Percentiles rank a stretch among this genome's conserved stretches.
These are phyloP conservation scores for Habroteleia sp. DNA, from an alignment of 2,888 invertebrate species.

Conservation along the genomic window DNA sequence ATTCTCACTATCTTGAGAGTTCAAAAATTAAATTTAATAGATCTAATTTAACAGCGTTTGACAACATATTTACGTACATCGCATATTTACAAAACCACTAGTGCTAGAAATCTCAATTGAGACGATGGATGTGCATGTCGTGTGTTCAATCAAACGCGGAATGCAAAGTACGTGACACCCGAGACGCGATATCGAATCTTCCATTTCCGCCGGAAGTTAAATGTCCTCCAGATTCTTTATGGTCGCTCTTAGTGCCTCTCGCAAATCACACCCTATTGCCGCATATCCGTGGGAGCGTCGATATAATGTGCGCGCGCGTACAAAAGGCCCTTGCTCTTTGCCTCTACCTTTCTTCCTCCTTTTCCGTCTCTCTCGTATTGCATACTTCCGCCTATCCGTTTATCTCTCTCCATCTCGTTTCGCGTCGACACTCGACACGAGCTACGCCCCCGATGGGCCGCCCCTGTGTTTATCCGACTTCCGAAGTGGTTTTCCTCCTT, in stretches of 20 bases:
- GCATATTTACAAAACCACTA: background rate
- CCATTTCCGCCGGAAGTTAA: slow-evolving; percentile 49
- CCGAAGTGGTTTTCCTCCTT: slow-evolving; percentile 11
- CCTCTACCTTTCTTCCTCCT: background rate
- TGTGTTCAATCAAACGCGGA: slow-evolving; percentile 21
- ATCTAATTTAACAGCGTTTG: background rate
- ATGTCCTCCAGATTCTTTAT: slow-evolving; percentile 50
- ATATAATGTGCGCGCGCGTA: slow-evolving; percentile 4
- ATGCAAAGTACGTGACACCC: slow-evolving; percentile 65
- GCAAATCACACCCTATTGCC: slow-evolving; percentile 41
- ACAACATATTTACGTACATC: background rate
- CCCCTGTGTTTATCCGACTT: slow-evolving; percentile 44
- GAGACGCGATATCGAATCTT: slow-evolving; percentile 62
- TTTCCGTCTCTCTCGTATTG: slow-evolving; percentile 1
- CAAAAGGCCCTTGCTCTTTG: slow-evolving; percentile 6
- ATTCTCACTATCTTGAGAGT: too few relatives aligned
- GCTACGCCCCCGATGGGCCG: slow-evolving; percentile 63
- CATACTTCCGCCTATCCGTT: slow-evolving; percentile 4
- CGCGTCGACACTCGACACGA: slow-evolving; percentile 65
- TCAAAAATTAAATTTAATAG: background rate
- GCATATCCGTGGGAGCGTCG: slow-evolving; percentile 17
- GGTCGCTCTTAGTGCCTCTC: slow-evolving; percentile 24
- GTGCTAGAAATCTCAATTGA: slow-evolving; percentile 3
- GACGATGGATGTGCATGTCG: slow-evolving; percentile 5
- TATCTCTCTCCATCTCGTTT: slow-evolving; percentile 36